Evolutionary conservation across 2,888 invertebrate genomes (phyloP), one percentile per base, ranked within the genome.

Genomic region (Standfussiana lucernea): DNA sequence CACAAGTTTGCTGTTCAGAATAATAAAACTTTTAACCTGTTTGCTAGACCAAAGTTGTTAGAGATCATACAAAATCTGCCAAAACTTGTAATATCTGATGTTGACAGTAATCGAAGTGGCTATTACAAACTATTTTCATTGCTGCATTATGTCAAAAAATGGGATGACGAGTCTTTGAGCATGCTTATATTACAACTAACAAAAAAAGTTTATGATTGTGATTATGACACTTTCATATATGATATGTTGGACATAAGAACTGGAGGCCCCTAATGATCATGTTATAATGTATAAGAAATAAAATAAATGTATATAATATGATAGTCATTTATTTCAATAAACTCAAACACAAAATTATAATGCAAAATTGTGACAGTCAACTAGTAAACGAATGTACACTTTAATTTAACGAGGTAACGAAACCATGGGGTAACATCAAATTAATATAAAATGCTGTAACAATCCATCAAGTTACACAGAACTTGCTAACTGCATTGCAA

Each of bases 1-100:
- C 96, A 97, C 28, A 95, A 96, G 82, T 96, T 98, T 90, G 97
- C 97, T 35, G 96, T 97, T 70, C 96, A 97, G 72, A 97, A 96
- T 82, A 97, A 97, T 88, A 79, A 75, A 28, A 91, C 93, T 21
- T 97, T 98, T 81, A 95, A 97, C 84, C 82, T 91, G 11, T 94
- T 97, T 0, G 89, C 97, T 2, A 93, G 94, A 62, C 92, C 95
- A 1, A 94, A 96, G 66, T 88, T 97, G 18, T 80, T 91, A 0
- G 87, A 92, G 24, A 97, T 98, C 61, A 92, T 98, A 74, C 86
- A 91, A 75, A 96, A 96, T 88, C 90, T 97, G 65, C 97, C 97
- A 3, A 91, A 88, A 59, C 90, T 97, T 50, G 87, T 83, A 73
- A 91, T 97, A 78, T 90, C 93, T 37, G 97, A 97, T 85, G 94